A percentile compares a stretch with the other conserved stretches of the same genome.
Conservation (phyloP, 1,140 invertebrate genomes). For the Samia ricini region DNA sequence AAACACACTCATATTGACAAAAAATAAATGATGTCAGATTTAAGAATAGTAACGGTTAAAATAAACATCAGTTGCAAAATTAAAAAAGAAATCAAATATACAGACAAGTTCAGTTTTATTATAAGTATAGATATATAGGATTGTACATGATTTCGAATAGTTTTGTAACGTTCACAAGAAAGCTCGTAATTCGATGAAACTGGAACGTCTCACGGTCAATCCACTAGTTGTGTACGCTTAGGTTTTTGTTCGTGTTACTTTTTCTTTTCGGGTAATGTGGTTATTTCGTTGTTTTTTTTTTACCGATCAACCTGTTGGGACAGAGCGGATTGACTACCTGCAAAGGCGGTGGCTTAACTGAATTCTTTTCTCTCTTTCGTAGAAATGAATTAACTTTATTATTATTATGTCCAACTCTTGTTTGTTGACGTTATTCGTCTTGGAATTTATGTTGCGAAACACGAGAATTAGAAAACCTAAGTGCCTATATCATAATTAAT, state of each 20-base stretch:
- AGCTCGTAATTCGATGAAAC: constrained; percentile 26
- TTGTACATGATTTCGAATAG: neutral
- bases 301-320: constrained; percentile 19
- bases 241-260: constrained; percentile 33
- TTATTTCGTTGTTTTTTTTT: constrained; percentile 31
- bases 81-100: too few species aligned
- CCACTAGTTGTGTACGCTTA: constrained; percentile 25
- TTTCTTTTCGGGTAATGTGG: constrained; percentile 17
- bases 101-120: too few species aligned
- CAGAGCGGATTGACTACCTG: constrained; percentile 13
- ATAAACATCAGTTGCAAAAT: too few species aligned
- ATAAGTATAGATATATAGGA: too few species aligned
- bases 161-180: constrained; percentile 18
- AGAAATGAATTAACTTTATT: neutral
- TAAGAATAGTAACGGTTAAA: too few species aligned
- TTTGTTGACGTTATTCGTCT: neutral
- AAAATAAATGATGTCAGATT: too few species aligned
- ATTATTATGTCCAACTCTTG: neutral
- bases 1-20: too few species aligned
- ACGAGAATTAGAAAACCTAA: too few species aligned
- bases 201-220: constrained; percentile 34
- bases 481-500: too few species aligned
- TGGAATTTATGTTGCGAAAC: neutral
- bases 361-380: neutral
- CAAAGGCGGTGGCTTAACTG: neutral